Evolutionary conservation across 1,140 invertebrate genomes (phyloP).

Genomic region (Mycetomoellerius zeteki): DNA sequence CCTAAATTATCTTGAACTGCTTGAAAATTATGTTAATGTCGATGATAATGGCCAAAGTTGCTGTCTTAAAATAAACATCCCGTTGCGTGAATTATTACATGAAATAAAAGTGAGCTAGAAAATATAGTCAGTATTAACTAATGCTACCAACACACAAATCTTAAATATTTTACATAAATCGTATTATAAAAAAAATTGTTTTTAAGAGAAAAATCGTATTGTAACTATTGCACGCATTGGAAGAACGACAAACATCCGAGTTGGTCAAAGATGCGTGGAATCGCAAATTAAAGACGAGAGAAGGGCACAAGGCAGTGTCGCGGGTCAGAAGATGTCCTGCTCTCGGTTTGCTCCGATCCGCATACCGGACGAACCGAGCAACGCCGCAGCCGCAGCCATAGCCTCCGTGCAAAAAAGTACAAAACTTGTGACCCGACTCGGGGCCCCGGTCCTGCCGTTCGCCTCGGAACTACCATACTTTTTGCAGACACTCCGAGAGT

Average conservation of each 20-base stretch:
- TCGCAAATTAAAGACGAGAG: slow-evolving; percentile 69
- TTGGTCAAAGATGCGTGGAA: slow-evolving; percentile 66
- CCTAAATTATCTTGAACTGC: slow-evolving; percentile 15
- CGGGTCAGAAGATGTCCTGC: slow-evolving; percentile 76
- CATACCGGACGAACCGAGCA: slow-evolving; percentile 72
- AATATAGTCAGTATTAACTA: not conserved
- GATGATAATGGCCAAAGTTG: not conserved
- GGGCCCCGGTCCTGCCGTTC: slow-evolving; percentile 75
- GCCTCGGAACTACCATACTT: slow-evolving; percentile 82
- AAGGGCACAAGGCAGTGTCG: slow-evolving; percentile 62
- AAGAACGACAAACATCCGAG: not conserved
- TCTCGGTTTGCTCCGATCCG: slow-evolving; percentile 62
- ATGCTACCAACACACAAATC: not conserved
- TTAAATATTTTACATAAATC: not conserved
- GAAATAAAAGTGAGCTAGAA: not conserved
- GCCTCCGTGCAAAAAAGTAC: slow-evolving; percentile 77
- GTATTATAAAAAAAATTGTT: slow-evolving; percentile 22
- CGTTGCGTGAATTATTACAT: not conserved
- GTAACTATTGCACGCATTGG: not conserved
- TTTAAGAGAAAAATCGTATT: not conserved
- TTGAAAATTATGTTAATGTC: slow-evolving; percentile 19
- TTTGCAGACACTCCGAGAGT: slow-evolving; percentile 82
- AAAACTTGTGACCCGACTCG: slow-evolving; percentile 81
- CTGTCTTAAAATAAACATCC: not conserved
- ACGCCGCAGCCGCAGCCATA: slow-evolving; percentile 62